phyloP scores from a whole-genome alignment of 2,797 vertebrate genomes.

The Sebastes vulpes region DNA sequence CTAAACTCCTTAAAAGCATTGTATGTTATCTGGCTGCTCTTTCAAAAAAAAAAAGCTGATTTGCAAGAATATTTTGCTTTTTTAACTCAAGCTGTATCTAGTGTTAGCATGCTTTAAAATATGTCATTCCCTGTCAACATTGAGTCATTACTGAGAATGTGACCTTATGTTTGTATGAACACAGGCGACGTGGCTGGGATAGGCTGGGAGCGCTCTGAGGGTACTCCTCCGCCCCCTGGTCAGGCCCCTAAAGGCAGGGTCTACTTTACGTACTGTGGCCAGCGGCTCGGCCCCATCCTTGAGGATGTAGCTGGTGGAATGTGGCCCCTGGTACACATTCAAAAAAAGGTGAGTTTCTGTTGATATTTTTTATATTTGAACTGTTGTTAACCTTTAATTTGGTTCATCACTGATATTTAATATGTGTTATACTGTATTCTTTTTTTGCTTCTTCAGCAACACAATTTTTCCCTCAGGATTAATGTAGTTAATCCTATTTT shows the following conservation, averaged over 20 bases:
- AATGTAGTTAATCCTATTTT: neutral
- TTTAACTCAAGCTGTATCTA: neutral
- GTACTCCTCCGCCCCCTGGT: slow-evolving; percentile 95
- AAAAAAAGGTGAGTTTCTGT: slow-evolving; percentile 91
- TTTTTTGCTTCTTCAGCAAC: neutral
- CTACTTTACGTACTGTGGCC: slow-evolving; percentile 97
- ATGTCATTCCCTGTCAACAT: neutral
- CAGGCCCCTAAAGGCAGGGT: slow-evolving; percentile 97
- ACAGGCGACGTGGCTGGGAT: slow-evolving; percentile 96
- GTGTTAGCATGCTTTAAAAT: neutral
- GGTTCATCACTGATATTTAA: neutral
- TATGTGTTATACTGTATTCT: neutral
- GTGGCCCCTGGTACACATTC: slow-evolving; percentile 99
- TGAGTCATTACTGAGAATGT: neutral
- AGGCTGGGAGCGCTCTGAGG: slow-evolving; percentile 97
- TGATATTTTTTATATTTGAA: neutral
- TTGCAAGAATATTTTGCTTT: slow-evolving; percentile 14
- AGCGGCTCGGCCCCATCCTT: slow-evolving; percentile 91
- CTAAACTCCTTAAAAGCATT: neutral
- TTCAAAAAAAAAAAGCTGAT: neutral
- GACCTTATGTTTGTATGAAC: slow-evolving; percentile 11
- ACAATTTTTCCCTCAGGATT: neutral
- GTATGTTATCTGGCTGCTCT: slow-evolving; percentile 28
- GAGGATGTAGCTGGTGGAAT: slow-evolving; percentile 98
- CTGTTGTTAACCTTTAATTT: neutral